A percentile compares a stretch with the other conserved stretches of the same genome.
phyloP scores from a whole-genome alignment of 2,888 invertebrate species.

The Tridacna gigas region DNA sequence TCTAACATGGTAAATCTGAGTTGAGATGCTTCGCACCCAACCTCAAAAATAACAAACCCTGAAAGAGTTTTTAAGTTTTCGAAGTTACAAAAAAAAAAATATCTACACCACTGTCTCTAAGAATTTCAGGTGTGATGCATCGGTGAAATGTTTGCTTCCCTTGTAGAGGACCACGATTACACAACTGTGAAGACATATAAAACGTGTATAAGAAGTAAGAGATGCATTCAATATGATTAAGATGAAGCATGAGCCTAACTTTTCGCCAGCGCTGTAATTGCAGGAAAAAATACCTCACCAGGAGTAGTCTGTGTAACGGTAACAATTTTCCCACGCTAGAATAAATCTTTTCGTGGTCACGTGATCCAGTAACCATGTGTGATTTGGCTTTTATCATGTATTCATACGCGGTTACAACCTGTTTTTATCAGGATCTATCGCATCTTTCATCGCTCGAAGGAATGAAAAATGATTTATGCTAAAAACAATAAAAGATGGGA shows the following conservation, averaged over 20 bases:
- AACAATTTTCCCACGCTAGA: slow-evolving; percentile 63
- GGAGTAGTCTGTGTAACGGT: slow-evolving; percentile 54
- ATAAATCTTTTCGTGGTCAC: slow-evolving; percentile 50
- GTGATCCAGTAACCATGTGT: slow-evolving; percentile 56
- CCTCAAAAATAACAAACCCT: too few species aligned
- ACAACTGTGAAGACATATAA: too few species aligned
- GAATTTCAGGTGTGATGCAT: too few species aligned
- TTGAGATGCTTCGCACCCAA: too few species aligned
- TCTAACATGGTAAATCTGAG: too few species aligned
- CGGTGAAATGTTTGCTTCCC: too few species aligned
- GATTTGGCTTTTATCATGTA: slow-evolving; percentile 60
- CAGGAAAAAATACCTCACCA: slow-evolving; percentile 22
- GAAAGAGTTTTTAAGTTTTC: too few species aligned
- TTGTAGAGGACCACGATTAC: too few species aligned
- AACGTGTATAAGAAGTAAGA: too few species aligned
- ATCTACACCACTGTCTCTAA: too few species aligned
- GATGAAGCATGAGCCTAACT: background rate
- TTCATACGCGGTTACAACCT: slow-evolving; percentile 61
- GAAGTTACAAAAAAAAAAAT: too few species aligned
- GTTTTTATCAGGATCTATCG: slow-evolving; percentile 55
- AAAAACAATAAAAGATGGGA: slow-evolving; percentile 24
- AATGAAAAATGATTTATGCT: slow-evolving; percentile 41
- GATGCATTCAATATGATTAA: too few species aligned
- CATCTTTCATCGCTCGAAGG: slow-evolving; percentile 30
- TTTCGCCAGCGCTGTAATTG: slow-evolving; percentile 7